Conservation (phyloP, 2,888 invertebrate genomes). For the Cistogaster globosa region DNA sequence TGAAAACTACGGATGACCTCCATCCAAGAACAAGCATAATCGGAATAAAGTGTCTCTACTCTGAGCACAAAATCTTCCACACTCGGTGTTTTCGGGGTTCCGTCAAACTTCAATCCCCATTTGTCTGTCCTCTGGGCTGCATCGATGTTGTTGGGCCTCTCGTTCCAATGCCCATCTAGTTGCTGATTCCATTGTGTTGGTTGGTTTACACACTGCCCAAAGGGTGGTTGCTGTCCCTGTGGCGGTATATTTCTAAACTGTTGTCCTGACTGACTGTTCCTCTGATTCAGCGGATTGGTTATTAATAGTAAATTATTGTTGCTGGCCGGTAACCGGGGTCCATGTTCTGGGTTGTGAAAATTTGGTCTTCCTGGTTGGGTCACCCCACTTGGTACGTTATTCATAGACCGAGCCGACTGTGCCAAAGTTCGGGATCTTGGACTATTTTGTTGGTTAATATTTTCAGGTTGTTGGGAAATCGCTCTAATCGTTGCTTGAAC, state of each 20-base stretch:
- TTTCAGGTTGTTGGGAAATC: neutral
- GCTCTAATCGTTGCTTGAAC: neutral
- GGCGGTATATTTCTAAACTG: neutral
- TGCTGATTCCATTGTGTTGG: neutral
- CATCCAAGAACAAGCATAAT: neutral
- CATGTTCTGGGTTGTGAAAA: too few species aligned
- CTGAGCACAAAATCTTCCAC: conserved; percentile 26
- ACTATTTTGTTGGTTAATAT: neutral
- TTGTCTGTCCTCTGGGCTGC: neutral
- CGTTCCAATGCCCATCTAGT: neutral
- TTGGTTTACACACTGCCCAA: neutral
- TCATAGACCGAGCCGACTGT: too few species aligned
- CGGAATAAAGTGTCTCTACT: neutral
- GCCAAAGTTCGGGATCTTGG: too few species aligned
- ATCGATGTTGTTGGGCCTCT: neutral
- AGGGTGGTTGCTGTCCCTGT: neutral
- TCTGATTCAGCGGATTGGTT: too few species aligned
- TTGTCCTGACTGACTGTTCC: neutral
- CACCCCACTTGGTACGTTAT: neutral
- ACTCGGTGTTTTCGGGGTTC: neutral
- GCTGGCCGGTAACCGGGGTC: too few species aligned
- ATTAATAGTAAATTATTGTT: too few species aligned
- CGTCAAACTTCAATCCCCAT: conserved; percentile 17
- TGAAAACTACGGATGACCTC: conserved; percentile 6
- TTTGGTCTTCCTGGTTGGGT: neutral